phyloP scores from a whole-genome alignment of 2,888 invertebrate species.

The Mythimna pallens region DNA sequence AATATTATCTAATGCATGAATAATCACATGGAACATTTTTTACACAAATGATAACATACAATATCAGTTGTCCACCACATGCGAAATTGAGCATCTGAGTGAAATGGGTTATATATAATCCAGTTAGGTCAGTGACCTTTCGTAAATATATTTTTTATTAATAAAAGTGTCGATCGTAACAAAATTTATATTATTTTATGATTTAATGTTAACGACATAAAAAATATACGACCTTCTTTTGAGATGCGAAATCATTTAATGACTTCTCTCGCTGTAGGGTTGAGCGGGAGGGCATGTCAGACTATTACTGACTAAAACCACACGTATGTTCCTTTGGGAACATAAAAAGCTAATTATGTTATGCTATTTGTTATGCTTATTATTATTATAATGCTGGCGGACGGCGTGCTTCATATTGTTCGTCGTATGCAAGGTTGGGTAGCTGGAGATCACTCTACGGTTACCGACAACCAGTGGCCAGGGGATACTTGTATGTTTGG shows the following conservation, averaged over 20 bases:
- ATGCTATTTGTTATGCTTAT: too few species aligned
- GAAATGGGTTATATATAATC: slow-evolving; percentile 46
- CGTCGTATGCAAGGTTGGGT: too few species aligned
- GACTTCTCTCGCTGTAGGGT: too few species aligned
- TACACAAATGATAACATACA: not conserved
- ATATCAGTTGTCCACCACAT: slow-evolving; percentile 3
- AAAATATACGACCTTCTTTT: slow-evolving; percentile 8
- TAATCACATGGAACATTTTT: not conserved
- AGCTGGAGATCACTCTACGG: too few species aligned
- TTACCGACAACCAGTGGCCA: too few species aligned
- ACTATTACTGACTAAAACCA: too few species aligned
- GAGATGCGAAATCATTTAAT: too few species aligned
- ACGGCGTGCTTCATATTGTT: too few species aligned
- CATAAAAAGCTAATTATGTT: too few species aligned
- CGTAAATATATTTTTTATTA: slow-evolving; percentile 25
- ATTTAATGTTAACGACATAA: slow-evolving; percentile 19
- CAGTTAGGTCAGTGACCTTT: slow-evolving; percentile 43
- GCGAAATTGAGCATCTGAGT: slow-evolving; percentile 19
- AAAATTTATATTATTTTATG: not conserved
- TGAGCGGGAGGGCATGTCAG: too few species aligned
- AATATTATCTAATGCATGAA: not conserved
- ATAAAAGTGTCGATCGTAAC: slow-evolving; percentile 9
- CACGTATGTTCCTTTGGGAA: too few species aligned
- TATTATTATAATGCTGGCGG: too few species aligned
- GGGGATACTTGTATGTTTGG: slow-evolving; percentile 1